These are phyloP conservation scores for Branchinecta lynchi DNA, from an alignment of 1,140 invertebrate species.

Conservation along the genomic window DNA sequence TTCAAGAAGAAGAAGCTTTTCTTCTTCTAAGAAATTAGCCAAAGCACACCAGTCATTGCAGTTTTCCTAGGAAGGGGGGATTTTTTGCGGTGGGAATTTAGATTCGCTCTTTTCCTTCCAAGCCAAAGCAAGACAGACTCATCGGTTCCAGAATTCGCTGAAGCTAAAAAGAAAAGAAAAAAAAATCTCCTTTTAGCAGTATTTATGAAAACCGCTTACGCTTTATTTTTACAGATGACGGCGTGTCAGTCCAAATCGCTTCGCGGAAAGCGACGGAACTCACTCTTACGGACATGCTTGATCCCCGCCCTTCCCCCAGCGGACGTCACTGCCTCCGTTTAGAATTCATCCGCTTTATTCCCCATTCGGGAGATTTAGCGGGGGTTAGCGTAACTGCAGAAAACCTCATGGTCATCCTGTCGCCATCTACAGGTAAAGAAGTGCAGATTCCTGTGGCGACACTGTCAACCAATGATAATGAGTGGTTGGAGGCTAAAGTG, in stretches of 20 bases:
- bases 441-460: neutral
- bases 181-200: neutral
- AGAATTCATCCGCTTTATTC: neutral
- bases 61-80: too few species aligned
- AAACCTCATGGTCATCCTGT: neutral
- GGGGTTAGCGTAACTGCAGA: neutral
- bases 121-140: too few species aligned
- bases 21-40: too few species aligned
- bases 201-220: neutral
- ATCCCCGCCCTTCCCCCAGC: neutral
- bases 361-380: neutral
- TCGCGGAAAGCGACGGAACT: neutral
- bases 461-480: neutral
- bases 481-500: slow-evolving; percentile 3
- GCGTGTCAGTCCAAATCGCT: neutral
- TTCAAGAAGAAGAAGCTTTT: too few species aligned
- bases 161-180: too few species aligned
- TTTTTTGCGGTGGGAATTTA: too few species aligned
- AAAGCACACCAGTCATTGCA: too few species aligned
- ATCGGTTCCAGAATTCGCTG: too few species aligned
- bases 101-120: too few species aligned
- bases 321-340: neutral
- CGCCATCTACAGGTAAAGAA: neutral
- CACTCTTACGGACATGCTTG: neutral
- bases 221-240: neutral